These are phyloP conservation scores for Propithecus perrieri DNA, from an alignment of 2,797 vertebrate genomes.

Conservation along the genomic window DNA sequence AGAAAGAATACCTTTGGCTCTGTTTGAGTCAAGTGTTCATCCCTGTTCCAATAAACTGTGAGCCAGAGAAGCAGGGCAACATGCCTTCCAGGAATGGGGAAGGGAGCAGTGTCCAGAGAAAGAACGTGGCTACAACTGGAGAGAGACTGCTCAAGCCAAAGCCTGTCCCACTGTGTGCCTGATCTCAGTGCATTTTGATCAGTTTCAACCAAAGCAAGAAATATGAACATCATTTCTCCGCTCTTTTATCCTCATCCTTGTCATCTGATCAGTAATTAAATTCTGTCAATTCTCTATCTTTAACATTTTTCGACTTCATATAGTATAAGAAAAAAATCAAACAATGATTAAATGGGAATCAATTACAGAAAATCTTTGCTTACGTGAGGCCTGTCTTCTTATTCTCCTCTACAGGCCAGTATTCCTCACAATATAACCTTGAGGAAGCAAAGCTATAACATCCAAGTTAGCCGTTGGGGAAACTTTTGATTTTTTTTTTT, in stretches of 20 bases:
- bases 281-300: neutral
- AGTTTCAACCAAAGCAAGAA: neutral
- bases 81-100: neutral
- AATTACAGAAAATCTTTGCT: neutral
- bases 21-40: neutral
- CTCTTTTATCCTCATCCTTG: neutral
- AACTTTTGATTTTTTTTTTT: no score
- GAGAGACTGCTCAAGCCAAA: neutral
- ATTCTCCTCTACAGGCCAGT: neutral
- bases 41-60: neutral
- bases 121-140: neutral
- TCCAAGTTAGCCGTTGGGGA: neutral
- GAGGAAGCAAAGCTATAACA: neutral
- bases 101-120: neutral
- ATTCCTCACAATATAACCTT: neutral
- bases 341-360: neutral
- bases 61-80: neutral
- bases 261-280: neutral
- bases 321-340: neutral
- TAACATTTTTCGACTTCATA: neutral
- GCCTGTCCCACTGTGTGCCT: neutral
- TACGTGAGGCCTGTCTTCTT: neutral
- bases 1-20: neutral
- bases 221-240: neutral
- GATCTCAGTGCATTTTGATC: neutral